Evolutionary conservation across 1,140 invertebrate genomes (phyloP).

Genomic region (Hetaerina americana): DNA sequence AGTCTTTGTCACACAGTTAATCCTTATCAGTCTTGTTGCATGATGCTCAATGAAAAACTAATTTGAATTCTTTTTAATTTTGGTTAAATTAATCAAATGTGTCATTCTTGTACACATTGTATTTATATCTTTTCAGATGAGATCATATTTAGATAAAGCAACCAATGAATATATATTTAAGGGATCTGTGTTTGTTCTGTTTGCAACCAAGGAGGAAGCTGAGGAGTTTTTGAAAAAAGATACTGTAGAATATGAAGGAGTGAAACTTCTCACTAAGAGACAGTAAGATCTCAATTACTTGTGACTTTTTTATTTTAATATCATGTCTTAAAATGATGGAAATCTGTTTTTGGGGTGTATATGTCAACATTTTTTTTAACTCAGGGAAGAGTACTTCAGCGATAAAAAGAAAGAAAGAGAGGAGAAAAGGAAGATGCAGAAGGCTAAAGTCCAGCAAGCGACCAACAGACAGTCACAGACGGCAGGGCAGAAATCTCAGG

Average conservation of each 20-base stretch:
- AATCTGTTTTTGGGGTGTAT: no score
- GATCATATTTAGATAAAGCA: conserved; percentile 50
- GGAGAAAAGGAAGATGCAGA: conserved; percentile 18
- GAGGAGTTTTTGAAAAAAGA: conserved; percentile 49
- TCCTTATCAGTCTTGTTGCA: background rate
- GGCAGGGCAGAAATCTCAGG: background rate
- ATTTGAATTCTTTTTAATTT: background rate
- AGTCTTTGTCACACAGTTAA: background rate
- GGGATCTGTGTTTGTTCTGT: conserved; percentile 80
- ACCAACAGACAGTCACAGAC: conserved; percentile 15
- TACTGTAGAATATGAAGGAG: conserved; percentile 56
- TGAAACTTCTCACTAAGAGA: conserved; percentile 52
- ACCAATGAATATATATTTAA: conserved; percentile 59
- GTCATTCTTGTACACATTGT: no score
- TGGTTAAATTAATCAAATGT: no score
- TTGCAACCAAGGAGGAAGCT: conserved; percentile 57
- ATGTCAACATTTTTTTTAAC: conserved; percentile 50
- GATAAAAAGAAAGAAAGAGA: conserved; percentile 11
- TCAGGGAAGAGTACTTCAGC: conserved; percentile 41
- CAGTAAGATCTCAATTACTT: conserved; percentile 36
- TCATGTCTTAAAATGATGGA: no score
- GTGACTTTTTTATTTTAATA: conserved; percentile 18
- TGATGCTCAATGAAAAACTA: background rate
- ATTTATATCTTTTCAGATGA: conserved; percentile 37
- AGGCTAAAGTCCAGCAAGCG: conserved; percentile 36